A percentile compares a stretch with the other conserved stretches of the same genome.
Conservation (phyloP, 2,113 vertebrate genomes). For the Myiagra hebetior region DNA sequence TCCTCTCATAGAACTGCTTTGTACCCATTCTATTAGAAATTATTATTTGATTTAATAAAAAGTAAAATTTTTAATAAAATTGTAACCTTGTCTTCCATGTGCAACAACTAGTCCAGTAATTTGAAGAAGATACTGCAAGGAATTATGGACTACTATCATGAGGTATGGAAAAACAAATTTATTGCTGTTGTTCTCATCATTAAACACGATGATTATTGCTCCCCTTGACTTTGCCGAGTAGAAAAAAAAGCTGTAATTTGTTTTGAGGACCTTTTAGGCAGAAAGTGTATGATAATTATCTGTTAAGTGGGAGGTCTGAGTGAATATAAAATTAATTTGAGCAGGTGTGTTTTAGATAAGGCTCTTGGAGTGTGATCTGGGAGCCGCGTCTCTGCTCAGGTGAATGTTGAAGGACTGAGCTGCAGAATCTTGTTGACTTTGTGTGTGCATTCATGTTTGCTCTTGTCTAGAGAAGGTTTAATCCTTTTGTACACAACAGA, state of each 20-base stretch:
- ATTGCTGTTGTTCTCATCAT: not conserved
- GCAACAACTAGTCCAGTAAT: constrained; percentile 85
- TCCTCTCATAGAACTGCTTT: not conserved
- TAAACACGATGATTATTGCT: not conserved
- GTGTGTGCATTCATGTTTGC: not conserved
- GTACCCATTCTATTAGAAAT: not conserved
- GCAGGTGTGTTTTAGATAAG: not conserved
- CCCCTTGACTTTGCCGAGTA: not conserved
- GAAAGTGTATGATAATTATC: not conserved
- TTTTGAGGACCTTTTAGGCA: not conserved
- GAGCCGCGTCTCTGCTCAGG: not conserved
- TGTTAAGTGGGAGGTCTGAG: not conserved
- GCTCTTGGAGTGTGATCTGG: not conserved
- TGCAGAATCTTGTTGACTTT: not conserved
- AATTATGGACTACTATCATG: constrained; percentile 92
- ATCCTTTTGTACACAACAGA: not conserved
- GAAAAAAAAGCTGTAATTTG: not conserved
- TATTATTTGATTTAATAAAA: not conserved
- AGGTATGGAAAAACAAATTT: constrained; percentile 76
- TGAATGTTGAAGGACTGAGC: not conserved
- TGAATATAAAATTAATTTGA: not conserved
- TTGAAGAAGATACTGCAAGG: constrained; percentile 97
- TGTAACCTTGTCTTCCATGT: constrained; percentile 20
- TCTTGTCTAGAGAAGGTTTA: not conserved
- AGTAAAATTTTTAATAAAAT: not conserved